Conservation (phyloP, 2,113 vertebrate species). For the Cephalopterus ornatus region DNA sequence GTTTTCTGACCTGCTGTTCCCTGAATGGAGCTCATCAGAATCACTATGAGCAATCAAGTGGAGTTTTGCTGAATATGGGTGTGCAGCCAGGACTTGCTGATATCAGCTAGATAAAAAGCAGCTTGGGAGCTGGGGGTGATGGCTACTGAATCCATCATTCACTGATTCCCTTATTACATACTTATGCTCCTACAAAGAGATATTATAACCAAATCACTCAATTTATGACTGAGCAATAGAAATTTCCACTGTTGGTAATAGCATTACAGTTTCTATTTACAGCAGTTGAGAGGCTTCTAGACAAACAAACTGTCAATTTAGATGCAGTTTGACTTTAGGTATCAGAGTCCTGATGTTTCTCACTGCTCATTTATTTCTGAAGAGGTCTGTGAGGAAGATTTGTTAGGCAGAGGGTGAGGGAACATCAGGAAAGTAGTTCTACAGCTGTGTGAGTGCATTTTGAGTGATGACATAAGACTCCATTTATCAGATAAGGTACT, state of each 20-base stretch:
- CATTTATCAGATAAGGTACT: background rate
- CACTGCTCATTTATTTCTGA: background rate
- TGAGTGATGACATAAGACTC: background rate
- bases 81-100: slow-evolving; percentile 25
- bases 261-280: background rate
- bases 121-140: background rate
- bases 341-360: background rate
- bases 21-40: slow-evolving; percentile 30
- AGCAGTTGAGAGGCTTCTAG: background rate
- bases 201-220: background rate
- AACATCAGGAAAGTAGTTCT: background rate
- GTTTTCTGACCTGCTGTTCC: slow-evolving; percentile 2
- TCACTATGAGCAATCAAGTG: background rate
- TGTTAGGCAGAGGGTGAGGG: background rate
- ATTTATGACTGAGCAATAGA: background rate
- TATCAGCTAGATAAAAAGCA: background rate
- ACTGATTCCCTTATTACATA: background rate
- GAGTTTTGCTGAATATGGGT: background rate
- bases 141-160: background rate
- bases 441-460: background rate
- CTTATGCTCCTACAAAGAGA: background rate
- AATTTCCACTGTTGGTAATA: background rate
- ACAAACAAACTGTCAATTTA: background rate
- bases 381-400: background rate
- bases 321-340: background rate